Evolutionary conservation across 2,113 vertebrate species (phyloP), one percentile per base, ranked within the genome.

Genomic region (Ancistrus triradiatus): DNA sequence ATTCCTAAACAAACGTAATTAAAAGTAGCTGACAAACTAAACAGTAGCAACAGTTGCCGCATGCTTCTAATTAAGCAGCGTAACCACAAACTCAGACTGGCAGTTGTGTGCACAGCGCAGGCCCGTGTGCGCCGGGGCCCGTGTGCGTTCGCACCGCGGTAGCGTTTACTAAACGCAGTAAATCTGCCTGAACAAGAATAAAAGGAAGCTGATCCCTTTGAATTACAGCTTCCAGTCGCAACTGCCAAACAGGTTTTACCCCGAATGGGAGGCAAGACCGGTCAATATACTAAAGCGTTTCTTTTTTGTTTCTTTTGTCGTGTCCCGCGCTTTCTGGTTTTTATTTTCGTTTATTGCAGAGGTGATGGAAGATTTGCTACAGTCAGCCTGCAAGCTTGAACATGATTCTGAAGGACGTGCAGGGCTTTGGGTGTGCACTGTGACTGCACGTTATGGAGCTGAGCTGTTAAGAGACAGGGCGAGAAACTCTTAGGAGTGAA

Each of bases 131-230:
- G 15, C n/a, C 6, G 31, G 50, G 42, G n/a, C n/a, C n/a, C n/a
- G n/a, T n/a, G n/a, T 27, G 38, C 3, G 7, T 38, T 57, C 52
- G 40, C 3, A 31, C 17, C 21, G 64, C 15, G 15, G 31, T 50
- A 58, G 44, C 57, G 9, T 74, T 78, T 73, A 77, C 70, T 66
- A 66, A 70, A 59, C 58, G 68, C 73, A 62, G 74, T 78, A 80
- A 79, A 77, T 82, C 80, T 74, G 55, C 50, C 63, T 43, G 44
- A 66, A 76, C 51, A 65, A 79, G 74, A 77, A 78, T 77, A 74
- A 78, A 28, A 50, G 75, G 79, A 80, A 75, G 74, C 69, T 15
- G 68, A 66, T 66, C 64, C 53, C 68, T 59, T 48, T 74, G 74
- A 80, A 72, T 19, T 60, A 65, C 27, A 31, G 48, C 8, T 76